phyloP scores from a whole-genome alignment of 2,113 vertebrate species.

The Gnathonemus echidnorhynchus region DNA sequence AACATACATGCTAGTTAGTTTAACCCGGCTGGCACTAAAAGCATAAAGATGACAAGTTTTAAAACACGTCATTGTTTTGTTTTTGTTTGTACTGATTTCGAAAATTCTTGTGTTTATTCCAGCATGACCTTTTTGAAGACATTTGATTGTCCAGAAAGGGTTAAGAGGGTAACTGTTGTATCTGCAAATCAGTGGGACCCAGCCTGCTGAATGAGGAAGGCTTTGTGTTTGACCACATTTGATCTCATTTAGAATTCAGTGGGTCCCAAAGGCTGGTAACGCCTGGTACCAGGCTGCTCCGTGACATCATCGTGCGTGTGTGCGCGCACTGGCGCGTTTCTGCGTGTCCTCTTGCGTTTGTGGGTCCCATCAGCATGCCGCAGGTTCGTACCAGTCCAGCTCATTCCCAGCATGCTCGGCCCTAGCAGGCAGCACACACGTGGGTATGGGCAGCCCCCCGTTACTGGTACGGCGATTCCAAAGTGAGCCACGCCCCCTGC shows the following conservation, averaged over 20 bases:
- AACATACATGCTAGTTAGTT: not conserved
- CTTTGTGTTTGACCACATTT: not conserved
- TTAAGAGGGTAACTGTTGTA: not conserved
- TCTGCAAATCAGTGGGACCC: not conserved
- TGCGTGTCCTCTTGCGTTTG: not conserved
- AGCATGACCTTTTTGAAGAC: not conserved
- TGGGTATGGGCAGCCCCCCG: not conserved
- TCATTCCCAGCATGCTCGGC: not conserved
- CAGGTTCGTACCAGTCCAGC: not conserved
- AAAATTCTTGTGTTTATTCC: not conserved
- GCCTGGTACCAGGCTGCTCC: slow-evolving; percentile 12
- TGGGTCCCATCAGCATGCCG: not conserved
- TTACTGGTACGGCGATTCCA: not conserved
- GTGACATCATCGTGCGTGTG: not conserved
- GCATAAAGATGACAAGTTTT: not conserved
- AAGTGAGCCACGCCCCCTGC: not conserved
- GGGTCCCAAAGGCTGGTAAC: not conserved
- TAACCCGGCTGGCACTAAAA: not conserved
- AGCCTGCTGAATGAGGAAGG: not conserved
- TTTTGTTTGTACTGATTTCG: not conserved
- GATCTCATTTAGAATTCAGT: not conserved
- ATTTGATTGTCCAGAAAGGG: not conserved
- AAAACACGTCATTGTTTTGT: not conserved
- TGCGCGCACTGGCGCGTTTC: not conserved
- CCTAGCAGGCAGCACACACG: not conserved